Base-by-base conservation (phyloP, 2,888 invertebrate species). In the Athalia rosae region DNA sequence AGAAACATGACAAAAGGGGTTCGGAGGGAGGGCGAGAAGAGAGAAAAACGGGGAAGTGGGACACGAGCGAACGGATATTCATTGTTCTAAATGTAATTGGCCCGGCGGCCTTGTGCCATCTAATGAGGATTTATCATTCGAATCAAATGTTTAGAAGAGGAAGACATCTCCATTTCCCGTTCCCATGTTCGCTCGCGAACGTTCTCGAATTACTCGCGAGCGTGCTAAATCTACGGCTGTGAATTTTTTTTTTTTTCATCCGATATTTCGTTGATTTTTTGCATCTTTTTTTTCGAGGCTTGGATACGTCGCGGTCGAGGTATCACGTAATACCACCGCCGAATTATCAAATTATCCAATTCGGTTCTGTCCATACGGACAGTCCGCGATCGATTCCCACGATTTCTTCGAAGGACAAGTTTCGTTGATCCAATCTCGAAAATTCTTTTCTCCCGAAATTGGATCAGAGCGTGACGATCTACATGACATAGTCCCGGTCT, bases 61-160 rank as follows among this genome's bases (percentile, higher is more conserved):
- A 79, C 80, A 81, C 4, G 41, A 62, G 41, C 41, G 62, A 62
- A 41, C 62, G 80, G 84, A 87, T 84, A 83, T 84, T 85, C 85
- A 85, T 82, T 83, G 82, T 83, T 81, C 82, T 83, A 82, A 80
- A 81, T 82, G 84, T 87, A 87, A 87, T 86, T 86, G 86, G 85
- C 87, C 86, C 83, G 28, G 41, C 8, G 7, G 5, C 41, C 62
- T 41, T 82, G 80, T 80, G 81, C 83, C 73, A 84, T 84, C 83
- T 82, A 86, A 86, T 83, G 83, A 87, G 84, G 84, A 86, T 86
- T 87, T 85, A 85, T 86, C 85, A 85, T 84, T 84, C 83, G 85
- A 84, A 83, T 85, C 83, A 83, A 82, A 84, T 85, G 82, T 84
- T 85, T 83, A 78, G 81, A 79, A 82, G 80, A 83, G 79, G 81